Evolutionary conservation across 2,888 invertebrate species (phyloP).

Genomic region (Microplitis deprimator): DNA sequence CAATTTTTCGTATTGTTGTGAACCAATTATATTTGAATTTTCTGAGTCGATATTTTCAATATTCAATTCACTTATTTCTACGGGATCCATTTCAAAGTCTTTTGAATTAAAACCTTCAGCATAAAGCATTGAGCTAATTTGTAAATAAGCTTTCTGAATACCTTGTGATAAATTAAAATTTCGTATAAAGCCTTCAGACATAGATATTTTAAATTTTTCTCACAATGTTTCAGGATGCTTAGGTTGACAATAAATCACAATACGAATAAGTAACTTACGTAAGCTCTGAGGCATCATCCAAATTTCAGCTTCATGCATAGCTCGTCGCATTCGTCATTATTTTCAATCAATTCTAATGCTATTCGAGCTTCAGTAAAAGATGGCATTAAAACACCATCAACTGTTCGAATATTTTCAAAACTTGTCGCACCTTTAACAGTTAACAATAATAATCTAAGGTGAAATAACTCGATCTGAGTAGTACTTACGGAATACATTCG

Average conservation of each 20-base stretch:
- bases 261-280: conserved; percentile 58
- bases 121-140: too few species aligned
- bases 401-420: conserved; percentile 56
- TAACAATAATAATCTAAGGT: conserved; percentile 56
- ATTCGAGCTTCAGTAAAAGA: conserved; percentile 58
- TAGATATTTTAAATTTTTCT: too few species aligned
- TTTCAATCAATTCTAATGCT: conserved; percentile 56
- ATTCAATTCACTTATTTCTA: too few species aligned
- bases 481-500: conserved; percentile 56
- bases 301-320: conserved; percentile 39
- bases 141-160: too few species aligned
- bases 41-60: not conserved
- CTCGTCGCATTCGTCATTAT: conserved; percentile 49
- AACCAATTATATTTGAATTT: conserved; percentile 2
- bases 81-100: too few species aligned
- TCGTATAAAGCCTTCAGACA: too few species aligned
- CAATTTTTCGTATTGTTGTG: conserved; percentile 8
- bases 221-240: conserved; percentile 35
- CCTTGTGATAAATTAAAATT: too few species aligned
- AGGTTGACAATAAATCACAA: conserved; percentile 54
- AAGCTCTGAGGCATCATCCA: conserved; percentile 52
- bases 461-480: conserved; percentile 55
- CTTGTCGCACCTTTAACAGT: conserved; percentile 55
- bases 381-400: conserved; percentile 53
- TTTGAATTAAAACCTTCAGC: too few species aligned